Evolutionary conservation across 2,888 invertebrate species (phyloP).

Genomic region (Villa cingulata): DNA sequence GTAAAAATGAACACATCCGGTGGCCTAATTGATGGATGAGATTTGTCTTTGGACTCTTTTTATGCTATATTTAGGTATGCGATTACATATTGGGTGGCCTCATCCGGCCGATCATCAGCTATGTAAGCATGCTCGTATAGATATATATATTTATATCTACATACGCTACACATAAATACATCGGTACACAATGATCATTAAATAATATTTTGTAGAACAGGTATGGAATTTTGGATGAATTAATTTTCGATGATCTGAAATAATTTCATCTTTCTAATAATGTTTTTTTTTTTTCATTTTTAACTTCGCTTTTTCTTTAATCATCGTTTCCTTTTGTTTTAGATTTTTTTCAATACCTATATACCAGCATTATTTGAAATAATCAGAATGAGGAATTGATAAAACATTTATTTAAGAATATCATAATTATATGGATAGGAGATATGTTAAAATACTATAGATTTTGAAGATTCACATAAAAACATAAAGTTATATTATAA

Average conservation of each 20-base stretch:
- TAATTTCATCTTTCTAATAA: background rate
- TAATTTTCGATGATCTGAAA: background rate
- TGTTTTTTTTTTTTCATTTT: background rate
- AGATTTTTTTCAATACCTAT: background rate
- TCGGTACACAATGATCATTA: no score
- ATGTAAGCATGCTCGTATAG: no score
- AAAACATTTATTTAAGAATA: background rate
- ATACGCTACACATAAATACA: no score
- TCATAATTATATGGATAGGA: no score
- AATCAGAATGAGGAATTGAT: background rate
- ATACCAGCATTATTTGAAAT: background rate
- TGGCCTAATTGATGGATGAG: conserved; percentile 10
- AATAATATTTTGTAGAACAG: no score
- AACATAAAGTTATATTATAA: no score
- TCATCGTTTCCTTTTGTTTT: background rate
- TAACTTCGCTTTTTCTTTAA: no score
- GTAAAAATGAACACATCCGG: conserved; percentile 10
- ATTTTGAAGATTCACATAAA: no score
- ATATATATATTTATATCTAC: no score
- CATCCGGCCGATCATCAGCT: background rate
- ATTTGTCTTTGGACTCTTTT: background rate
- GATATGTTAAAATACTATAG: no score
- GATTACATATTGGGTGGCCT: background rate
- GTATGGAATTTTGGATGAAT: background rate
- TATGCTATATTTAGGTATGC: background rate